phyloP scores from a whole-genome alignment of 1,140 invertebrate genomes.

The Listronotus bonariensis region DNA sequence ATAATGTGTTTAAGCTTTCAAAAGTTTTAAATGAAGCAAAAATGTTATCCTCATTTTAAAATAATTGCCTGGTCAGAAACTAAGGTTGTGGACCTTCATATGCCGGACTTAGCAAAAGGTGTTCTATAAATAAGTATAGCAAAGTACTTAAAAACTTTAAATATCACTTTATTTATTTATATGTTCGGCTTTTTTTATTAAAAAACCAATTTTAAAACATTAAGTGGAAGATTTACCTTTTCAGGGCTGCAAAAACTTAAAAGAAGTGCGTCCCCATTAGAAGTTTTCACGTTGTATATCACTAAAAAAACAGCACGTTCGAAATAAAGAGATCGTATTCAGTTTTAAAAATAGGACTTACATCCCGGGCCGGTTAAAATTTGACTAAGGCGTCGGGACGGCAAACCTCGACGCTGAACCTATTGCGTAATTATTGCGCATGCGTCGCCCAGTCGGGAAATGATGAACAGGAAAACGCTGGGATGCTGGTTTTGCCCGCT shows the following conservation, averaged over 20 bases:
- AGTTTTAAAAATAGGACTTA: constrained; percentile 17
- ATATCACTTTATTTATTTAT: no score
- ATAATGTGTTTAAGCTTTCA: neutral
- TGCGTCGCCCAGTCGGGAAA: constrained; percentile 27
- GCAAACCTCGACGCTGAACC: constrained; percentile 19
- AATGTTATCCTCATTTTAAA: neutral
- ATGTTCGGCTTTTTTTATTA: no score
- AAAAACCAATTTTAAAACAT: neutral
- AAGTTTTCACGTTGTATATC: constrained; percentile 4
- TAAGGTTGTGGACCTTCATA: neutral
- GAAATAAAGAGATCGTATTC: constrained; percentile 26
- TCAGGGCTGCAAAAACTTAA: constrained; percentile 29
- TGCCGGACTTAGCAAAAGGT: constrained; percentile 4
- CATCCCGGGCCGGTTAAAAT: constrained; percentile 25
- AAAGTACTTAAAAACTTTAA: neutral
- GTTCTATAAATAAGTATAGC: constrained; percentile 14
- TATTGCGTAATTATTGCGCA: constrained; percentile 33
- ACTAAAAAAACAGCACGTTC: constrained; percentile 24
- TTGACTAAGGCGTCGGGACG: constrained; percentile 35
- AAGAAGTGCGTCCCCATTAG: constrained; percentile 13
- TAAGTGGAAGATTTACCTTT: constrained; percentile 16
- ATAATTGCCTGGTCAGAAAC: neutral
- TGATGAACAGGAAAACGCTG: constrained; percentile 29
- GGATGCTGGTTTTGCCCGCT: constrained; percentile 29
- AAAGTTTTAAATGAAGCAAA: constrained; percentile 2